These are phyloP conservation scores for Azorinus chamasolen DNA, from an alignment of 2,888 invertebrate species.

Conservation along the genomic window DNA sequence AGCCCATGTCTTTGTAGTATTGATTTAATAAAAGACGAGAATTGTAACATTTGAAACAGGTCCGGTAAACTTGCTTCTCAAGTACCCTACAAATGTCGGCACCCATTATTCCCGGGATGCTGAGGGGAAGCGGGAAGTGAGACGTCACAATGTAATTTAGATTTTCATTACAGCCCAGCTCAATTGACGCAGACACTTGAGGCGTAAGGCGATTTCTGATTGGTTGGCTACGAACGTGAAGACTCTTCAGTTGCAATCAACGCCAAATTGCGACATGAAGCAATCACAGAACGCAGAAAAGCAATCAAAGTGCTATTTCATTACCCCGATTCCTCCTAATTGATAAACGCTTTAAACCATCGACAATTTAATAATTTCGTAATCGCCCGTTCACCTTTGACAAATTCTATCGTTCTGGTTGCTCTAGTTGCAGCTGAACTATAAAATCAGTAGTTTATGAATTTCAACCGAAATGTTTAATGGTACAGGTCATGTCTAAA, in stretches of 20 bases:
- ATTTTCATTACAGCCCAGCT: slow-evolving; percentile 62
- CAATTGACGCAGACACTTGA: slow-evolving; percentile 54
- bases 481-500: too few species aligned
- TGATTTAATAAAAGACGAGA: slow-evolving; percentile 47
- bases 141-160: slow-evolving; percentile 61
- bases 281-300: slow-evolving; percentile 54
- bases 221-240: slow-evolving; percentile 47
- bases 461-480: too few species aligned
- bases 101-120: slow-evolving; percentile 45
- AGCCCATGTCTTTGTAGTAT: too few species aligned
- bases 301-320: slow-evolving; percentile 27
- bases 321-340: slow-evolving; percentile 54
- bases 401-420: too few species aligned
- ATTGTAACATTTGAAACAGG: slow-evolving; percentile 50
- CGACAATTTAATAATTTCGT: neutral
- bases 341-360: slow-evolving; percentile 47
- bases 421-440: too few species aligned
- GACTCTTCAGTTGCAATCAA: slow-evolving; percentile 56
- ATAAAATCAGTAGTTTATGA: too few species aligned
- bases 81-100: slow-evolving; percentile 45
- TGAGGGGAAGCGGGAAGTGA: slow-evolving; percentile 54
- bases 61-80: slow-evolving; percentile 33
- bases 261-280: slow-evolving; percentile 55
- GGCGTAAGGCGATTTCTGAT: slow-evolving; percentile 41
- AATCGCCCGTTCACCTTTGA: too few species aligned